Percentiles rank a stretch among this genome's conserved stretches.
Conservation (phyloP, 2,113 vertebrate genomes). For the Anoplopoma fimbria region DNA sequence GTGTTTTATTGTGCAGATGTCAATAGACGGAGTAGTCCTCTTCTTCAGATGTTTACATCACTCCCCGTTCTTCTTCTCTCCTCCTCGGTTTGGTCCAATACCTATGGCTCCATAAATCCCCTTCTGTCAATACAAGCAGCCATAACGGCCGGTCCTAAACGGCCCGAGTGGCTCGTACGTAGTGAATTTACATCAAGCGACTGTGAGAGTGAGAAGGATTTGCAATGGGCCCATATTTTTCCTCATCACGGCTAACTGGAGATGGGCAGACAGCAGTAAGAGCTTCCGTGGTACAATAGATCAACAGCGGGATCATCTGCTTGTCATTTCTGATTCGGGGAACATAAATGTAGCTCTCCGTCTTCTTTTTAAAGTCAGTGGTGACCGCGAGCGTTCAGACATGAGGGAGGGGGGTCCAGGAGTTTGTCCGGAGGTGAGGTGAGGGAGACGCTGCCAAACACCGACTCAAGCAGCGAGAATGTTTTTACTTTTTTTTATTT, state of each 20-base stretch:
- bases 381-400: neutral
- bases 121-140: conserved; percentile 48
- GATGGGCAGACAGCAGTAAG: conserved; percentile 41
- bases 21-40: neutral
- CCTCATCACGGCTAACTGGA: conserved; percentile 46
- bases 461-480: neutral
- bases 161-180: conserved; percentile 43
- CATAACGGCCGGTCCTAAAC: no score
- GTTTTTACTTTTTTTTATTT: neutral
- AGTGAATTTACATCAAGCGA: conserved; percentile 23
- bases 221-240: no score
- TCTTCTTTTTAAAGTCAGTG: conserved; percentile 13
- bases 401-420: no score
- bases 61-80: neutral
- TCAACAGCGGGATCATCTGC: conserved; percentile 49
- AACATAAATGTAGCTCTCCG: conserved; percentile 41
- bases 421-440: no score
- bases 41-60: neutral
- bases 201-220: neutral
- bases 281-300: conserved; percentile 31
- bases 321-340: conserved; percentile 55
- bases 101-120: conserved; percentile 35
- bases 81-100: neutral
- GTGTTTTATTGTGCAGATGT: neutral
- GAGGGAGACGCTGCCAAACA: neutral